Evolutionary conservation across 2,888 invertebrate genomes (phyloP), one percentile per base, ranked within the genome.

Genomic region (Syrista parreyssii): DNA sequence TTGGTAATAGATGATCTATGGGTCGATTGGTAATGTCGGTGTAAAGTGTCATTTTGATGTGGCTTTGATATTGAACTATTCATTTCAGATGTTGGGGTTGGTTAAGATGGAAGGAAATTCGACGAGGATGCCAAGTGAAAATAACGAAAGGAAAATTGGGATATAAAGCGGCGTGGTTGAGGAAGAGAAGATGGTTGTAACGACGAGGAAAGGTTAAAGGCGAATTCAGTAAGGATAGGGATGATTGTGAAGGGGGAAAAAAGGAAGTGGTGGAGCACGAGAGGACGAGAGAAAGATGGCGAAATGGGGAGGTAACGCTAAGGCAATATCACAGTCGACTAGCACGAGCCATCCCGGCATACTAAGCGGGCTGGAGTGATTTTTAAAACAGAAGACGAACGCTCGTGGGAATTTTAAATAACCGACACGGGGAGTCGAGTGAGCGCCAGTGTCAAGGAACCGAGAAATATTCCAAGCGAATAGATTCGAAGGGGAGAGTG

Each of bases 241-340:
- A 55, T 23, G 40, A 55, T 55, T 55, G 6, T 73, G 73, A 31
- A 36, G 71, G 75, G 78, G 40, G 12, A 31, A 68, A 75, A 79
- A 69, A 76, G 30, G 75, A 77, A 35, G 55, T 33, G 4, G 35
- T 15, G 33, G 1, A 23, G 40, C 6, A 55, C 9, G 23, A 15
- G 33, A 36, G 75, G 12, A 32, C 31, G 36, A 74, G 76, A 76
- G 76, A 68, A 68, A 33, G 74, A 73, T 77, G 68, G 74, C 68
- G 68, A 76, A 76, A 77, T 74, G 75, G 78, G 71, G 77, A 77
- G 78, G 75, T 78, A 85, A 84, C 83, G 83, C 78, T 80, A 79
- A 87, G 85, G 89, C 88, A 90, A 89, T 89, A 89, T 90, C 88
- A 88, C 89, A 88, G 89, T 89, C 86, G 88, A 90, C 88, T 88